phyloP scores from a whole-genome alignment of 2,113 vertebrate species.

The Hippocampus comes region DNA sequence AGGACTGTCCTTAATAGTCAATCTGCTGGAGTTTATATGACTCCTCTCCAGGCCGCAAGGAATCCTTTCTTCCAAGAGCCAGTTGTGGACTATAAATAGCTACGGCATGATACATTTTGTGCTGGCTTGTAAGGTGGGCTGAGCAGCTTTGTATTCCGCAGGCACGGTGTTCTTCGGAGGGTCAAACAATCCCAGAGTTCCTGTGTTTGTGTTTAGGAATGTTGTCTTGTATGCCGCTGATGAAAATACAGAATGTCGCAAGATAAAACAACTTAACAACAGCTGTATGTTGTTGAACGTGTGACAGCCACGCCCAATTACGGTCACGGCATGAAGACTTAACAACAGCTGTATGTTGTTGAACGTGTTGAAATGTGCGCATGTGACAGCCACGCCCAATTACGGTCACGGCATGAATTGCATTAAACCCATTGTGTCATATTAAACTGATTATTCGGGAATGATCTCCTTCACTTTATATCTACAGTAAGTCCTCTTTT shows the following conservation, averaged over 20 bases:
- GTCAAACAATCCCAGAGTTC: constrained; percentile 56
- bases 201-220: constrained; percentile 71
- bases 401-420: not conserved
- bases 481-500: constrained; percentile 22
- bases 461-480: constrained; percentile 48
- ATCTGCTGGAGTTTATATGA: constrained; percentile 22
- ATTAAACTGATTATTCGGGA: constrained; percentile 2
- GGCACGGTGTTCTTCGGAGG: not conserved
- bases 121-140: not conserved
- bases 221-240: constrained; percentile 40
- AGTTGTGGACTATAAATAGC: constrained; percentile 39
- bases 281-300: not conserved
- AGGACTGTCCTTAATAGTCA: constrained; percentile 37
- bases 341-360: constrained; percentile 2
- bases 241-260: constrained; percentile 26
- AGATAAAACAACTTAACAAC: constrained; percentile 14
- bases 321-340: not conserved
- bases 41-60: constrained; percentile 30
- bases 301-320: constrained; percentile 6
- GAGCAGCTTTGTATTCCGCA: constrained; percentile 1
- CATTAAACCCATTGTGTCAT: constrained; percentile 24
- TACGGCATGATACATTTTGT: constrained; percentile 12
- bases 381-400: constrained; percentile 1
- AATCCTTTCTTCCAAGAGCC: constrained; percentile 35
- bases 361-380: not conserved